Evolutionary conservation across 2,888 invertebrate species (phyloP), one percentile per base, ranked within the genome.

Genomic region (Leptopilina drosophilae): DNA sequence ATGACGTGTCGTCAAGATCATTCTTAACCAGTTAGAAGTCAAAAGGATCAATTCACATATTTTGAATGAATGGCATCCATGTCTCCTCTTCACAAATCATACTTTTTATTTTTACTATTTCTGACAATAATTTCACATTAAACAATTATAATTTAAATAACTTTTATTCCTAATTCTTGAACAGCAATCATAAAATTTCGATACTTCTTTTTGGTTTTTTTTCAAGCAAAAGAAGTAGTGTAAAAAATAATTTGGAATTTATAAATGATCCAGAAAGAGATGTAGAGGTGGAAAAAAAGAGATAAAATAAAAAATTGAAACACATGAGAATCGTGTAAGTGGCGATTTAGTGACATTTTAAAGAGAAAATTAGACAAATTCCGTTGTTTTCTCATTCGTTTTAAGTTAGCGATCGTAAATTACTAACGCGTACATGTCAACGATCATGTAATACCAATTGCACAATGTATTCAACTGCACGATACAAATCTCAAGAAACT

Each of bases 41-140:
- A 86, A 84, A 33, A 86, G 86, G 87, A 88, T 90, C 88, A 88
- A 88, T 90, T 88, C 87, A 85, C 85, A 85, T 42, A 6, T 85
- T 79, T 82, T 81, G 84, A 85, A 85, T 87, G 87, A 85, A 85
- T 87, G 87, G 83, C 82, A 84, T 81, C 77, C 78, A 81, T 82
- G 80, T 78, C 79, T 66, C 56, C 76, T 73, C 53, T 12, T 5
- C 15, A n/a, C 49, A 53, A 49, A 56, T 33, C 33, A 33, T 46
- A 15, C 15, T 67, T 12, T 67, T 46, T 49, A 20, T 20, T 20
- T 1, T 20, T 20, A 20, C 20, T 20, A 20, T 20, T 20, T 20
- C 20, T 20, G 20, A 20, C 20, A 20, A 20, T 20, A 20, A 20
- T 20, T 20, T 20, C 20, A 20, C 20, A 20, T 20, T 20, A 20